A percentile compares a stretch with the other conserved stretches of the same genome.
Conservation (phyloP, 2,797 vertebrate genomes). For the Enteromius thamalakanensis region DNA sequence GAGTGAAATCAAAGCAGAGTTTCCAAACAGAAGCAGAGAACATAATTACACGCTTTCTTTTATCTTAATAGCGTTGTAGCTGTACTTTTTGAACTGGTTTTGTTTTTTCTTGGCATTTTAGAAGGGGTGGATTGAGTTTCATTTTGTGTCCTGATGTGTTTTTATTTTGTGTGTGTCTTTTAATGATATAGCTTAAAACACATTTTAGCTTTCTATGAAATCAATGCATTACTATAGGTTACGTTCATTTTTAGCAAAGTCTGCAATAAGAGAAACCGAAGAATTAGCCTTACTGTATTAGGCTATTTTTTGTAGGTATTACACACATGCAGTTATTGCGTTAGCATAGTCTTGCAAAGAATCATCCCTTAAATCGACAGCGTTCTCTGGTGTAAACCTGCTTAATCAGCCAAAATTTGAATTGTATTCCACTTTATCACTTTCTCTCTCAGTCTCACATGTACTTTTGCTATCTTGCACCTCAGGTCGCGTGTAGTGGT, state of each 20-base stretch:
- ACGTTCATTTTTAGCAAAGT: not conserved
- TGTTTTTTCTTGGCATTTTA: not conserved
- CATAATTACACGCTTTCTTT: slow-evolving; percentile 37
- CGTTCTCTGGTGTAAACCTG: not conserved
- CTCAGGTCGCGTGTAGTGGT: not conserved
- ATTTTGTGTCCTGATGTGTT: not conserved
- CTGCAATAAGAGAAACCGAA: not conserved
- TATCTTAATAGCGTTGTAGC: slow-evolving; percentile 22
- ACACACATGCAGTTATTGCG: not conserved
- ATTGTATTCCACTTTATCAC: not conserved
- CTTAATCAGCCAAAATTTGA: not conserved
- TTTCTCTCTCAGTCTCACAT: not conserved
- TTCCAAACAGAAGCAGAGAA: slow-evolving; percentile 31
- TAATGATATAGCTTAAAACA: not conserved
- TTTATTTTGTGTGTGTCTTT: not conserved
- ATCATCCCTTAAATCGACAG: not conserved
- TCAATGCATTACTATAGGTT: not conserved
- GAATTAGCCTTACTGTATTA: not conserved
- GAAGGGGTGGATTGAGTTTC: slow-evolving; percentile 8
- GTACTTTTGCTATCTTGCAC: not conserved
- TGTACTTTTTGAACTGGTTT: slow-evolving; percentile 4
- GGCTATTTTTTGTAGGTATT: not conserved
- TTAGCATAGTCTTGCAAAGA: not conserved
- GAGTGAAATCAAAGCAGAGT: slow-evolving; percentile 23
- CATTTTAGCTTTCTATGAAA: not conserved